A percentile compares a stretch with the other conserved stretches of the same genome.
Evolutionary conservation across 2,888 invertebrate genomes (phyloP).

Genomic region (Chromoteleia sp.): DNA sequence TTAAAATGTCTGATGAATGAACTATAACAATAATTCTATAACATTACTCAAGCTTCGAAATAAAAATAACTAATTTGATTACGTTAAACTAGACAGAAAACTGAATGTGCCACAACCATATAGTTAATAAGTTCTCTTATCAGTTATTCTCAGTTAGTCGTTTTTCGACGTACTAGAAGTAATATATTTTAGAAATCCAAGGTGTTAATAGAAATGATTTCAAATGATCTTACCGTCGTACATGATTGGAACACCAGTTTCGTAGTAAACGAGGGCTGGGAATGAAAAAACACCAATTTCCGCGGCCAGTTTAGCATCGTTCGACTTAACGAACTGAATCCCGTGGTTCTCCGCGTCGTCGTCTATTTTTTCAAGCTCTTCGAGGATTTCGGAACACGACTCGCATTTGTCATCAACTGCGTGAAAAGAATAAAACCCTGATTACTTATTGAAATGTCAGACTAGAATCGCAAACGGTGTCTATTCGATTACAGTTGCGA

Average conservation of each 20-base stretch:
- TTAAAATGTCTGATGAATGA: too few species aligned
- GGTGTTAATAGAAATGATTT: slow-evolving; percentile 31
- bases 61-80: slow-evolving; percentile 3
- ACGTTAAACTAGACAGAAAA: slow-evolving; percentile 27
- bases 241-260: slow-evolving; percentile 97
- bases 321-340: slow-evolving; percentile 97
- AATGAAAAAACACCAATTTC: slow-evolving; percentile 97
- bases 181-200: slow-evolving; percentile 5
- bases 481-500: slow-evolving; percentile 1
- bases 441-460: neutral
- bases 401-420: slow-evolving; percentile 94
- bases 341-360: slow-evolving; percentile 97
- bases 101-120: slow-evolving; percentile 31
- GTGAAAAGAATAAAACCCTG: slow-evolving; percentile 36
- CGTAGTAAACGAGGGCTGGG: slow-evolving; percentile 96
- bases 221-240: slow-evolving; percentile 92
- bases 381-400: slow-evolving; percentile 93
- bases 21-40: neutral
- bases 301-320: slow-evolving; percentile 94
- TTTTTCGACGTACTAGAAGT: neutral
- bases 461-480: neutral
- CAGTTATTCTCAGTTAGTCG: slow-evolving; percentile 41
- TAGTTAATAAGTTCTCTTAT: too few species aligned
- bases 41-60: slow-evolving; percentile 6
- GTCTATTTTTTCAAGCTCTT: slow-evolving; percentile 95